Percentiles rank a stretch among this genome's conserved stretches.
These are phyloP conservation scores for Synanthedon tipuliformis DNA, from an alignment of 2,888 invertebrate species.

Conservation along the genomic window DNA sequence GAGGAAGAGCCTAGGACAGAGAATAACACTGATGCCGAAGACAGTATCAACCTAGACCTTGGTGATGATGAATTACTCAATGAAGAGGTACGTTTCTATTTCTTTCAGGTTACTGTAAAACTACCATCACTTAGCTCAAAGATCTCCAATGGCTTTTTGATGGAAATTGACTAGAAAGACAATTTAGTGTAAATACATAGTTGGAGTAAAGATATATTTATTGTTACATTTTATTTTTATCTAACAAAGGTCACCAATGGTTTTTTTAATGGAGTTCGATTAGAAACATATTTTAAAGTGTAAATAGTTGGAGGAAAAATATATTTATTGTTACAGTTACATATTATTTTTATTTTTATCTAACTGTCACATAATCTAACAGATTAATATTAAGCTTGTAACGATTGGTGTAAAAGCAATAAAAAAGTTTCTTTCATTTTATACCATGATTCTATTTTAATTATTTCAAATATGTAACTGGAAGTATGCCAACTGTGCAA, in stretches of 20 bases:
- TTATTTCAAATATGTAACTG: constrained; percentile 14
- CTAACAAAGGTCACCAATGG: neutral
- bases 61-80: constrained; percentile 85
- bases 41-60: constrained; percentile 83
- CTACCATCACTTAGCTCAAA: constrained; percentile 31
- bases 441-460: constrained; percentile 7
- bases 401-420: neutral
- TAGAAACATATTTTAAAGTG: too few relatives aligned
- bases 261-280: neutral
- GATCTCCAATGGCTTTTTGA: constrained; percentile 40
- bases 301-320: neutral
- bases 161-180: constrained; percentile 46
- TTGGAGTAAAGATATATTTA: constrained; percentile 2
- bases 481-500: constrained; percentile 13
- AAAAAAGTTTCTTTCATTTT: neutral
- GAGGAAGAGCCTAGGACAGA: constrained; percentile 56
- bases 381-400: neutral
- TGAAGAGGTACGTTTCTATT: constrained; percentile 77
- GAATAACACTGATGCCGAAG: constrained; percentile 78
- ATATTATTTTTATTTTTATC: constrained; percentile 21
- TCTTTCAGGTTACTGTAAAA: constrained; percentile 54
- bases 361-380: constrained; percentile 31
- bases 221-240: constrained; percentile 13
- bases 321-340: constrained; percentile 1
- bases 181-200: neutral